Evolutionary conservation across 53 echinoderm and acorn worm genomes (phyloP).

Genomic region (Mesocentrotus franciscanus): DNA sequence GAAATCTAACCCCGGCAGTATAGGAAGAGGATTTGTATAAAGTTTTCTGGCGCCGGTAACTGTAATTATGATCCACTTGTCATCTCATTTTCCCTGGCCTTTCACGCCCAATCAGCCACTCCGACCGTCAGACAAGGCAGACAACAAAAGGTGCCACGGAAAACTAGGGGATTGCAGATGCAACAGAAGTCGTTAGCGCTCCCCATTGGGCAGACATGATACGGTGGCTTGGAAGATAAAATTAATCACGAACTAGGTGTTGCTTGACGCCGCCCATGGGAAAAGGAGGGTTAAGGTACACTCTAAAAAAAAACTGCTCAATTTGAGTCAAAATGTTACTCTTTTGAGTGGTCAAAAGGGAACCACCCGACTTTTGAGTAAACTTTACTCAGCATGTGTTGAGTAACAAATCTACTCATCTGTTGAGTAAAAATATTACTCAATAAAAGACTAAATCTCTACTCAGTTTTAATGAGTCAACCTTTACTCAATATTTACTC

Average conservation of each 20-base stretch:
- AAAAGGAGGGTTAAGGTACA: neutral
- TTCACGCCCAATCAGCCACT: conserved; percentile 42
- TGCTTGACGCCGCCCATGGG: neutral
- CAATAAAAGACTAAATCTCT: too few relatives aligned
- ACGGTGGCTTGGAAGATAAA: conserved; percentile 19
- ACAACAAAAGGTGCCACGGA: conserved; percentile 47
- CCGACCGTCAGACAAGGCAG: neutral
- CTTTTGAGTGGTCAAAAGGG: too few relatives aligned
- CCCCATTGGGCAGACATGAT: neutral
- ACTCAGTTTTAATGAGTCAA: too few relatives aligned
- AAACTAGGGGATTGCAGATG: neutral
- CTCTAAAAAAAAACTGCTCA: too few relatives aligned
- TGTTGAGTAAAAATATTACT: too few relatives aligned
- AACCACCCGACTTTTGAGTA: too few relatives aligned
- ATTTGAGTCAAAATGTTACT: too few relatives aligned
- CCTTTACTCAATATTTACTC: too few relatives aligned
- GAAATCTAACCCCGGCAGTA: neutral
- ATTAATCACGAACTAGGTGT: conserved; percentile 46
- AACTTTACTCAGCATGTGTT: too few relatives aligned
- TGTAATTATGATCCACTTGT: conserved; percentile 51
- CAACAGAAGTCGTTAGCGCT: conserved; percentile 19
- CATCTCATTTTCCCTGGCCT: conserved; percentile 28
- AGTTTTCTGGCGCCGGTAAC: conserved; percentile 10
- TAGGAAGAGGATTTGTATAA: conserved; percentile 4
- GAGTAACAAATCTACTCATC: too few relatives aligned